A percentile compares a stretch with the other conserved stretches of the same genome.
Evolutionary conservation across 2,888 invertebrate genomes (phyloP).

Genomic region (Ctenicera cuprea): DNA sequence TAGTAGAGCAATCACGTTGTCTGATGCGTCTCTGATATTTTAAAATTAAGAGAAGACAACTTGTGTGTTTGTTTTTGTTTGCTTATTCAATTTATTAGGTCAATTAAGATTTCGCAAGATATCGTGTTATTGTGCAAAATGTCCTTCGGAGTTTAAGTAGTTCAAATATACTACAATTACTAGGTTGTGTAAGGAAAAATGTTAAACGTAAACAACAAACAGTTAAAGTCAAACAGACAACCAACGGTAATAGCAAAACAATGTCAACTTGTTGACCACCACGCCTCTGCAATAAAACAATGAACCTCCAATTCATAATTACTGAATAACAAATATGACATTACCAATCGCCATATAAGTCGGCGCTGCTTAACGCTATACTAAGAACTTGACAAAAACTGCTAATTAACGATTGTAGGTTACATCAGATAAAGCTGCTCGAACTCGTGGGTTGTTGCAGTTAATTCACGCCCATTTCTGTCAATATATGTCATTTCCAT

Average conservation of each 20-base stretch:
- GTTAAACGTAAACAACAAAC: slow-evolving; percentile 41
- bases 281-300: slow-evolving; percentile 51
- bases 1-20: no score
- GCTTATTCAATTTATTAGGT: neutral
- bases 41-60: no score
- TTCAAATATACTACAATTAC: slow-evolving; percentile 15
- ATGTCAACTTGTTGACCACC: slow-evolving; percentile 48
- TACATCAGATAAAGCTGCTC: slow-evolving; percentile 45
- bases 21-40: no score
- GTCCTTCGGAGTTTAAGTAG: slow-evolving; percentile 14
- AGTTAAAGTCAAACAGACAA: slow-evolving; percentile 45
- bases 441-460: slow-evolving; percentile 46
- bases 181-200: slow-evolving; percentile 31
- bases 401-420: slow-evolving; percentile 50
- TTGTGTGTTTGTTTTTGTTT: neutral
- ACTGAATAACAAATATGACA: slow-evolving; percentile 49
- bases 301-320: slow-evolving; percentile 47
- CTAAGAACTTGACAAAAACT: slow-evolving; percentile 48
- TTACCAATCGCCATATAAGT: slow-evolving; percentile 47
- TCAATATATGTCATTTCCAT: slow-evolving; percentile 49
- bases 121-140: neutral
- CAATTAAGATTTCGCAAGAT: neutral
- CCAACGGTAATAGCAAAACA: slow-evolving; percentile 48
- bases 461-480: slow-evolving; percentile 48
- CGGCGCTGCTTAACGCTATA: slow-evolving; percentile 36